phyloP scores from a whole-genome alignment of 2,113 vertebrate genomes.

The Aythya baeri region DNA sequence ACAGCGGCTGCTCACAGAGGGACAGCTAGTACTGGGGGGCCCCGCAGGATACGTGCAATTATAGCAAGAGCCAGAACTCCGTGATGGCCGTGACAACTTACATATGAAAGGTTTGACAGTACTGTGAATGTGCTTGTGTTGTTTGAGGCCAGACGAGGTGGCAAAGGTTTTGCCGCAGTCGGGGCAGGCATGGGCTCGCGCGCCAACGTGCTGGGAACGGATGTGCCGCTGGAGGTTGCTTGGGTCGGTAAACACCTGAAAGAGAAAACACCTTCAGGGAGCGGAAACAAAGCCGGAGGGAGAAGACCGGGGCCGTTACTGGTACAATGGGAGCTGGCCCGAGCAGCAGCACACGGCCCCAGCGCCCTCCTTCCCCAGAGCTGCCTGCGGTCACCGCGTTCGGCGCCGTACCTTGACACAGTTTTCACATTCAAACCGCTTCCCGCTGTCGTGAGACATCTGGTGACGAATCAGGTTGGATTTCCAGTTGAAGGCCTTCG shows the following conservation, averaged over 20 bases:
- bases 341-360: background rate
- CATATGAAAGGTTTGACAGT: constrained; percentile 99
- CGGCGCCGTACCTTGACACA: constrained; percentile 91
- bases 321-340: no score
- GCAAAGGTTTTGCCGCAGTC: constrained; percentile 99
- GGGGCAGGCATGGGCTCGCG: constrained; percentile 94
- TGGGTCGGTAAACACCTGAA: constrained; percentile 97
- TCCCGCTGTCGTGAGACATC: constrained; percentile 99
- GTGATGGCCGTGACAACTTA: constrained; percentile 85
- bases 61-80: background rate
- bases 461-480: constrained; percentile 99
- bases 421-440: constrained; percentile 99
- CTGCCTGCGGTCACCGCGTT: rapidly evolving
- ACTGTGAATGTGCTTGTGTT: constrained; percentile 99
- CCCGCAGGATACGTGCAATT: constrained; percentile 73
- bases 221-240: constrained; percentile 99
- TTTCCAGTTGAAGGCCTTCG: constrained; percentile 99
- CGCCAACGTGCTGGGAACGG: constrained; percentile 97
- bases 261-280: background rate
- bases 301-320: background rate
- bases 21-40: constrained; percentile 27
- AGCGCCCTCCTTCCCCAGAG: rapidly evolving
- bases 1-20: constrained; percentile 34
- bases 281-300: rapidly evolving
- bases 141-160: constrained; percentile 98